Evolutionary conservation across 1,140 invertebrate genomes (phyloP).

Genomic region (Dendroctonus valens): DNA sequence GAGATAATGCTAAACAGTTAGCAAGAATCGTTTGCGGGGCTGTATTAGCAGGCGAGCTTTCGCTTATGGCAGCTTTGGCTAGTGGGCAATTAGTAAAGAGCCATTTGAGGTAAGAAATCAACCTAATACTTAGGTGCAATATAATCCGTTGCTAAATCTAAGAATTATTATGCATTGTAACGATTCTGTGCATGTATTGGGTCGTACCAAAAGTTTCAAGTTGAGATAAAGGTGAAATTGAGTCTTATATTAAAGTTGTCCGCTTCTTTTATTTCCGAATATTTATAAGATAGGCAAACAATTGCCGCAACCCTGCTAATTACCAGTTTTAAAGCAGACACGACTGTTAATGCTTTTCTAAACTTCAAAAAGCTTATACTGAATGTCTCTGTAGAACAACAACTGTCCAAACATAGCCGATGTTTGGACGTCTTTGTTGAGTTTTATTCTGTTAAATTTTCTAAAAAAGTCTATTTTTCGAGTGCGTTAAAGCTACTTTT

Average conservation of each 20-base stretch:
- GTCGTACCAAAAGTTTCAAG: neutral
- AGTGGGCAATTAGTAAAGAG: slow-evolving; percentile 94
- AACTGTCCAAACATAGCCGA: too few species aligned
- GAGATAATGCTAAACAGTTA: slow-evolving; percentile 83
- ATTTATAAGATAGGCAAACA: too few species aligned
- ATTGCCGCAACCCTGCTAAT: too few species aligned
- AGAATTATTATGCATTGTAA: neutral
- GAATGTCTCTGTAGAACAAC: too few species aligned
- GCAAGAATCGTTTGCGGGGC: slow-evolving; percentile 91
- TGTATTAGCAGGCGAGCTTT: slow-evolving; percentile 95
- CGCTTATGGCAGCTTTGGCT: slow-evolving; percentile 92
- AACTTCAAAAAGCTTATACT: too few species aligned
- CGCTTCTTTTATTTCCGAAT: too few species aligned
- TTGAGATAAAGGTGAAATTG: neutral
- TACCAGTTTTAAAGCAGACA: too few species aligned
- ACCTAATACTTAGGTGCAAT: neutral
- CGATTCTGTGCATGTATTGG: neutral
- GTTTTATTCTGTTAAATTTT: too few species aligned
- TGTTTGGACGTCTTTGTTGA: too few species aligned
- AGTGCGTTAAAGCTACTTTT: too few species aligned
- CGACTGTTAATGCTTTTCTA: too few species aligned
- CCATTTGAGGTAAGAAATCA: slow-evolving; percentile 78
- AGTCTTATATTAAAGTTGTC: neutral
- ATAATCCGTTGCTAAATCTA: neutral
- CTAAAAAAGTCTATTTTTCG: too few species aligned